phyloP scores from a whole-genome alignment of 1,140 invertebrate species.

The Nasonia vitripennis region DNA sequence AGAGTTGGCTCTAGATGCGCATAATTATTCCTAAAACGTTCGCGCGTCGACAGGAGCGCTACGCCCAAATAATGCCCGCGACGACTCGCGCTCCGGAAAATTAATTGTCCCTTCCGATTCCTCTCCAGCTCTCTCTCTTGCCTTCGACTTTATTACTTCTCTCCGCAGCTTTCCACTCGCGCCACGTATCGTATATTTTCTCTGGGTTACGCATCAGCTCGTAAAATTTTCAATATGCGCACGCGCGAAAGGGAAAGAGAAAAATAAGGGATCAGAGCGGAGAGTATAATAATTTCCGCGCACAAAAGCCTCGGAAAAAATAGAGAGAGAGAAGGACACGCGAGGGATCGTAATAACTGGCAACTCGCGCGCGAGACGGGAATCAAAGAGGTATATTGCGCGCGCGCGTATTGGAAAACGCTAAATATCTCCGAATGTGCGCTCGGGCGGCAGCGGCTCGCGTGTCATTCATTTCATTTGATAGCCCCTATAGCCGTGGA shows the following conservation, averaged over 20 bases:
- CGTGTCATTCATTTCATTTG: constrained; percentile 68
- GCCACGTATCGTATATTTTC: neutral
- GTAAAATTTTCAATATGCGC: constrained; percentile 10
- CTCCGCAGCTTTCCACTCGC: too few relatives aligned
- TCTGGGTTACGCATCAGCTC: neutral
- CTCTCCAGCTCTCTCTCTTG: neutral
- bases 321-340: constrained; percentile 4
- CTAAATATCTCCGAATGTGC: constrained; percentile 65
- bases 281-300: too few relatives aligned
- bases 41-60: neutral
- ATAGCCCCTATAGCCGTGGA: constrained; percentile 47
- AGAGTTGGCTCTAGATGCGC: constrained; percentile 12
- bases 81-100: neutral
- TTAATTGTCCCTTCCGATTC: neutral
- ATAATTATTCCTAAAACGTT: constrained; percentile 48
- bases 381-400: constrained; percentile 2
- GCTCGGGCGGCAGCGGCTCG: constrained; percentile 41
- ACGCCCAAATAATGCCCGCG: neutral
- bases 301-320: neutral
- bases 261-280: neutral
- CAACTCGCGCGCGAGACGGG: neutral
- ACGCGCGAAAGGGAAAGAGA: neutral
- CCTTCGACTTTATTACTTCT: too few relatives aligned
- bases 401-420: constrained; percentile 67
- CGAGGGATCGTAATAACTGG: constrained; percentile 39